These are phyloP conservation scores for Netelia virgata DNA, from an alignment of 2,888 invertebrate species.

Conservation along the genomic window DNA sequence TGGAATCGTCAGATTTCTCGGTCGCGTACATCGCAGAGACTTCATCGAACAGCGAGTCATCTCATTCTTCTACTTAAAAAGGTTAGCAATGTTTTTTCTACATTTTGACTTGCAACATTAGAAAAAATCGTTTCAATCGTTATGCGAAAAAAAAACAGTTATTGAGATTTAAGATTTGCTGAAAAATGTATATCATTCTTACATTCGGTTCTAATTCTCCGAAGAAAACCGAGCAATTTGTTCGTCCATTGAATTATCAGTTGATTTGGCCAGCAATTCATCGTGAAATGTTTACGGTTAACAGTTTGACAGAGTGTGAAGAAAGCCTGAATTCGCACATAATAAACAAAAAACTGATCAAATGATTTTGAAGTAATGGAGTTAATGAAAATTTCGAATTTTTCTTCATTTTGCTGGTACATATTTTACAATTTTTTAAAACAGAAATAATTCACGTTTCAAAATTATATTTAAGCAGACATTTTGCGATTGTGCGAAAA, in stretches of 20 bases:
- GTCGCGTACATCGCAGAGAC: constrained; percentile 23
- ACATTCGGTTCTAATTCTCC: not conserved
- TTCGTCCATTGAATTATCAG: not conserved
- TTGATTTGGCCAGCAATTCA: not conserved
- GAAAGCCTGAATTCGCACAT: not conserved
- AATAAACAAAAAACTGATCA: not conserved
- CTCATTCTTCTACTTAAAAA: constrained; percentile 11
- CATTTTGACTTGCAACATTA: constrained; percentile 3
- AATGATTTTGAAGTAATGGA: not conserved
- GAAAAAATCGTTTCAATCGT: constrained; percentile 6
- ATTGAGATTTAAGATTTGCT: not conserved
- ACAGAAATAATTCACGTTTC: not conserved
- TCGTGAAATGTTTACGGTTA: not conserved
- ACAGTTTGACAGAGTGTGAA: not conserved
- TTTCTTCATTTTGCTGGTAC: not conserved
- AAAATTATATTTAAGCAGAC: no score
- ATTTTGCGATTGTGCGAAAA: no score
- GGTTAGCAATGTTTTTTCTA: constrained; percentile 47
- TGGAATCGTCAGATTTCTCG: constrained; percentile 52
- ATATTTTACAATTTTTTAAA: not conserved
- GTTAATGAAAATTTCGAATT: not conserved
- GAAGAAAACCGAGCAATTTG: not conserved
- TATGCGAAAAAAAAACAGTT: not conserved
- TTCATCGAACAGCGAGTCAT: constrained; percentile 25
- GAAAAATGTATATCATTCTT: not conserved